These are phyloP conservation scores for Trialeurodes vaporariorum DNA, from an alignment of 1,140 invertebrate genomes.

Conservation along the genomic window DNA sequence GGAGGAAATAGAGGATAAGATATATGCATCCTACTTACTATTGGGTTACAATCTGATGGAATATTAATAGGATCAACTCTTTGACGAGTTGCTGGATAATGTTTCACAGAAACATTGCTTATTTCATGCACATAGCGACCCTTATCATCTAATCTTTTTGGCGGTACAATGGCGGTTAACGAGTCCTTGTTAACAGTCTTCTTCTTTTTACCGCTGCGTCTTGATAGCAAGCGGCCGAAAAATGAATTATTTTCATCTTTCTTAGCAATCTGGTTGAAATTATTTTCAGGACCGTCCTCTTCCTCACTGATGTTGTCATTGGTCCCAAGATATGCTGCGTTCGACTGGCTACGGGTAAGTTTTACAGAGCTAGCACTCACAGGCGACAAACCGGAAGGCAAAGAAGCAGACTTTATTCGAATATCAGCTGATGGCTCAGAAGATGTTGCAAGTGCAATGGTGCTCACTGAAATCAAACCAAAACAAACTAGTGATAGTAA, in stretches of 20 bases:
- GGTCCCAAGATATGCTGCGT: constrained; percentile 30
- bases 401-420: constrained; percentile 45
- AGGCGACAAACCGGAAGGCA: constrained; percentile 45
- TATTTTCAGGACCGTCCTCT: no score
- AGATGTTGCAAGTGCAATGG: background rate
- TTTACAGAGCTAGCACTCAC: constrained; percentile 11
- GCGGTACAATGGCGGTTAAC: constrained; percentile 31
- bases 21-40: constrained; percentile 16
- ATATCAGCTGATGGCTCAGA: background rate
- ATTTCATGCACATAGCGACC: constrained; percentile 38
- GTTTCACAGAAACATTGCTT: constrained; percentile 9
- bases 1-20: constrained; percentile 10
- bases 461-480: background rate
- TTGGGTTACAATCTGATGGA: constrained; percentile 22
- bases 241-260: constrained; percentile 46
- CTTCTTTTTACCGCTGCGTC: constrained; percentile 51
- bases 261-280: constrained; percentile 21
- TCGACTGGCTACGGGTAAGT: constrained; percentile 31
- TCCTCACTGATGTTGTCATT: constrained; percentile 36
- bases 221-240: constrained; percentile 47
- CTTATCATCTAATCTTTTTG: constrained; percentile 39
- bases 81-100: constrained; percentile 30
- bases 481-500: no score
- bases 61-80: constrained; percentile 43
- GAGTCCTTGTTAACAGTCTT: constrained; percentile 12